Base-by-base conservation (phyloP, 35 echinoderm and acorn worm species). In the Ptychodera flava region DNA sequence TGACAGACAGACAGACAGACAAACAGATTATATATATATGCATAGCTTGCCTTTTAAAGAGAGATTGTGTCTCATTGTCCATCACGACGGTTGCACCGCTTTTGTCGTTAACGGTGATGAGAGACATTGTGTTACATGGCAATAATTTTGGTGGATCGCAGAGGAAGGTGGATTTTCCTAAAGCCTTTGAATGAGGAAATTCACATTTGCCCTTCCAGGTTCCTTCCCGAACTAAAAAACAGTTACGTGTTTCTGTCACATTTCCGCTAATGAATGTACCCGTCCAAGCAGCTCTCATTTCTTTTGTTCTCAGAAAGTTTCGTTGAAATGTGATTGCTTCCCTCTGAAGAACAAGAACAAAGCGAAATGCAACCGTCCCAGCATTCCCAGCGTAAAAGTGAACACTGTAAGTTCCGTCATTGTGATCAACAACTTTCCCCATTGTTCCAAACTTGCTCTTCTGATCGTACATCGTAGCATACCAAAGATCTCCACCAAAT, bases 401-500 rank as follows among this genome's bases (percentile, higher is more conserved):
- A 29, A 37, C 82, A 36, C 37, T 36, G 31, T 83, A 83, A 0
- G 82, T 83, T 14, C 82, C 82, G 37, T 83, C 37, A 30, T 37
- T 36, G 37, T 36, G 37, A 36, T 83, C 82, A 1, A 83, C 16
- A 83, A 83, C 37, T 30, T 83, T 83, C 1, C 34, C 82, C 14
- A 35, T n/a, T 83, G 14, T 10, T 1, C 1, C 14, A 36, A 34
- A 83, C 30, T 37, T 16, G 2, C 16, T 36, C 37, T 10, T 34
- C 28, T 36, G 15, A 83, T 64, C 22, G 22, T 64, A 64, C 45
- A 83, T 83, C n/a, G 82, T 83, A 0, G 35, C 82, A 28, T 36
- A 35, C 82, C 82, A 83, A 28, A 83, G 37, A 37, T 83, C 82
- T 16, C 82, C 82, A 35, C 82, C 82, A 22, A 83, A 36, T 22